phyloP scores from a whole-genome alignment of 1,140 invertebrate genomes.

The Mylabris phalerata region DNA sequence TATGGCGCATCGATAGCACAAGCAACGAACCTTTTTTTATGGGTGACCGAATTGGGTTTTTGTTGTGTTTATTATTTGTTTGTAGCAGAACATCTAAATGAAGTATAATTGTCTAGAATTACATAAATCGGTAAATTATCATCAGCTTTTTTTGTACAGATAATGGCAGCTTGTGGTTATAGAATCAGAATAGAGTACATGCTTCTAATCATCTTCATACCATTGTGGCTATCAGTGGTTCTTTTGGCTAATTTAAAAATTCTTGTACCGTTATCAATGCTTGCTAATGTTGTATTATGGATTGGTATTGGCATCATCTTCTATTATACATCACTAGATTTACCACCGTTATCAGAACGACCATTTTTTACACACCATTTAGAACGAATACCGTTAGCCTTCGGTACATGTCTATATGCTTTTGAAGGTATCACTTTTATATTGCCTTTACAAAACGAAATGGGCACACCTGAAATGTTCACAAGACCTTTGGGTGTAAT shows the following conservation, averaged over 20 bases:
- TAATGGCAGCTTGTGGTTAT: conserved; percentile 54
- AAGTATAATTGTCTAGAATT: conserved; percentile 48
- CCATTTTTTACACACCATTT: conserved; percentile 43
- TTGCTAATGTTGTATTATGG: conserved; percentile 63
- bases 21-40: conserved; percentile 70
- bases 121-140: too few relatives aligned
- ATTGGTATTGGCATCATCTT: conserved; percentile 60
- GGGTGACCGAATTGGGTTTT: conserved; percentile 88
- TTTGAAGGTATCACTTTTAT: conserved; percentile 71
- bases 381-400: conserved; percentile 55
- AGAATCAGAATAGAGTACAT: conserved; percentile 56
- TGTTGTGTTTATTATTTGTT: conserved; percentile 94
- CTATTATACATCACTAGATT: conserved; percentile 59
- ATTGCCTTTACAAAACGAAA: conserved; percentile 79
- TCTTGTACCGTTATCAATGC: conserved; percentile 59
- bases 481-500: conserved; percentile 69
- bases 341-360: conserved; percentile 47
- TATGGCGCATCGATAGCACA: conserved; percentile 56
- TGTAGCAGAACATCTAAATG: conserved; percentile 72
- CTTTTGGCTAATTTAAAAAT: conserved; percentile 72
- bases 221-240: conserved; percentile 60
- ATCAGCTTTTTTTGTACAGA: conserved; percentile 42
- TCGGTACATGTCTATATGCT: conserved; percentile 71
- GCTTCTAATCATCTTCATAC: conserved; percentile 62
- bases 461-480: conserved; percentile 74